Evolutionary conservation across 2,113 vertebrate species (phyloP).

Genomic region (Ictidomys tridecemlineatus): DNA sequence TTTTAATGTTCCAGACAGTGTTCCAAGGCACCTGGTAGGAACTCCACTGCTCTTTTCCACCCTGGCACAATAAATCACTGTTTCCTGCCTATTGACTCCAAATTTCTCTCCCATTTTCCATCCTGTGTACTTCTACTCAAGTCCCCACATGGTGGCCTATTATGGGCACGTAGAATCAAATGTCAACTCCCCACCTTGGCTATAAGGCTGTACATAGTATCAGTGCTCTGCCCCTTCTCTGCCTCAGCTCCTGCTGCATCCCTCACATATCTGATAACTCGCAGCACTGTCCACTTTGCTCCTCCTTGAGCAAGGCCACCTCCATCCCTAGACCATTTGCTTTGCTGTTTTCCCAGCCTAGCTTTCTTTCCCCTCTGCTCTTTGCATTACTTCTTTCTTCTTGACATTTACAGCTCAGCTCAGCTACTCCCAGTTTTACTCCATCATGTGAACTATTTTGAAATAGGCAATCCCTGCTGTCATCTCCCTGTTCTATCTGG

Average conservation of each 20-base stretch:
- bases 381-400: neutral
- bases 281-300: neutral
- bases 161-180: neutral
- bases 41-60: neutral
- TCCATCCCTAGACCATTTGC: neutral
- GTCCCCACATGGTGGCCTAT: neutral
- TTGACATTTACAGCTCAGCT: neutral
- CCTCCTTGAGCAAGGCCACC: neutral
- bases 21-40: neutral
- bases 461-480: neutral
- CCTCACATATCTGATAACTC: neutral
- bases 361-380: neutral
- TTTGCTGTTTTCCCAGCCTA: neutral
- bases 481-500: neutral
- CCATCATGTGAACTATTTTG: neutral
- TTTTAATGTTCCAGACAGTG: neutral
- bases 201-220: neutral
- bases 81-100: neutral
- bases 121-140: neutral
- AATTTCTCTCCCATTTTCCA: neutral
- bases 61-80: neutral
- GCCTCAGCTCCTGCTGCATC: neutral
- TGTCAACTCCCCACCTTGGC: neutral
- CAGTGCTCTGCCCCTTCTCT: neutral
- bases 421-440: neutral